Evolutionary conservation across 1,140 invertebrate species (phyloP).

Genomic region (Temnothorax nylanderi): DNA sequence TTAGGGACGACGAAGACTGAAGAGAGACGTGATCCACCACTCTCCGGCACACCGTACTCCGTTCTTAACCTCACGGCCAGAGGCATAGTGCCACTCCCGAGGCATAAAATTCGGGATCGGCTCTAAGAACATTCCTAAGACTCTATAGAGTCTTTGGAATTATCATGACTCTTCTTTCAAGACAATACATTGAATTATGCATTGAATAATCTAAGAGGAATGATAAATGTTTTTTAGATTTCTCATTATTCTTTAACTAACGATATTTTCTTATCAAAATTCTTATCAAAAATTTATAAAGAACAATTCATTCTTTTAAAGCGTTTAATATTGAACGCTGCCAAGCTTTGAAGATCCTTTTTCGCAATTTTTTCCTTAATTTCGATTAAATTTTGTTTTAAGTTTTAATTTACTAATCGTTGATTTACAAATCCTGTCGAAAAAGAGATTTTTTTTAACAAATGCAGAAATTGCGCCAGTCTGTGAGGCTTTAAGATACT

Average conservation of each 20-base stretch:
- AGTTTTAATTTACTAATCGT: background rate
- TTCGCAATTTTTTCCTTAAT: background rate
- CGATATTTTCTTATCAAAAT: no score
- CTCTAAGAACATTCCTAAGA: background rate
- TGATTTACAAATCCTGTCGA: background rate
- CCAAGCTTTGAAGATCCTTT: background rate
- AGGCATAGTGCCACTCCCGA: background rate
- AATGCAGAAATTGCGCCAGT: background rate
- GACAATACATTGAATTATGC: background rate
- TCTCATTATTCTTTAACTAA: background rate
- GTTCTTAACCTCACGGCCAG: conserved; percentile 61
- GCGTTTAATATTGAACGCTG: background rate
- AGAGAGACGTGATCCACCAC: conserved; percentile 52
- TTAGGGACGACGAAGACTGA: conserved; percentile 52
- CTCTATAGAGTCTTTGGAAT: background rate
- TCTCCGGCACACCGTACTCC: conserved; percentile 48
- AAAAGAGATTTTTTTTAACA: background rate
- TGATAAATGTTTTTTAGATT: background rate
- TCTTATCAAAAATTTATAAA: background rate
- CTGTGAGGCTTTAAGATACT: conserved; percentile 4
- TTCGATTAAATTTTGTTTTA: background rate
- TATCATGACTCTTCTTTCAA: background rate
- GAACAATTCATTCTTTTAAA: background rate
- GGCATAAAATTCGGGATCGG: conserved; percentile 20
- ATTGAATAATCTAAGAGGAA: background rate